Percentiles rank a stretch among this genome's conserved stretches.
Evolutionary conservation across 2,113 vertebrate genomes (phyloP).

Genomic region (Strigops habroptila): DNA sequence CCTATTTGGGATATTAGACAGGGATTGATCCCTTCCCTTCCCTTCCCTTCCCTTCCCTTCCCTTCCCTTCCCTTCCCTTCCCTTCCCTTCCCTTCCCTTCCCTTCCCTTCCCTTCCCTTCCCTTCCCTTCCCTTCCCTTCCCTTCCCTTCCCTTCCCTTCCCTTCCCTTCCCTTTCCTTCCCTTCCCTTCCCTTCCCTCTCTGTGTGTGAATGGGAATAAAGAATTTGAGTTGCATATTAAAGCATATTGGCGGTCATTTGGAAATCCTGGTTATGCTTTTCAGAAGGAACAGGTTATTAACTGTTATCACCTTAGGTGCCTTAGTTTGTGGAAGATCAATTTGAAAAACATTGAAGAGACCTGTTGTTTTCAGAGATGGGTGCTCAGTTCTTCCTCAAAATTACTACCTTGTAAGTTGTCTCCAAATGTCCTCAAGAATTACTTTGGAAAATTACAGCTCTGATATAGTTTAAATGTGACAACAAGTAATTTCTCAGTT

Average conservation of each 20-base stretch:
- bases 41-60: neutral
- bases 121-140: too few species aligned
- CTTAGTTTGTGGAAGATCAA: neutral
- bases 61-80: too few species aligned
- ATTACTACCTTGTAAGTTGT: neutral
- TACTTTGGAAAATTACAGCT: neutral
- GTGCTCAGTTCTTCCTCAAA: neutral
- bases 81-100: too few species aligned
- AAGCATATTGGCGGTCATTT: neutral
- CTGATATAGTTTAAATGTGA: neutral
- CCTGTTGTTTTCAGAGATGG: neutral
- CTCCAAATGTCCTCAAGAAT: neutral
- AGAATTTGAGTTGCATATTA: neutral
- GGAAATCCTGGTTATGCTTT: neutral
- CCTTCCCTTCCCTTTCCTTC: accelerated
- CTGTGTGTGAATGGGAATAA: neutral
- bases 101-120: too few species aligned
- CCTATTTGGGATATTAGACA: neutral
- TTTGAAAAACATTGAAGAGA: neutral
- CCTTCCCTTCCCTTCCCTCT: too few species aligned
- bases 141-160: too few species aligned
- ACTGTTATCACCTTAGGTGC: neutral
- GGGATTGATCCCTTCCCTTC: neutral
- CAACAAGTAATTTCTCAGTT: neutral
- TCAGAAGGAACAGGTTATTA: neutral